These are phyloP conservation scores for Mustela nigripes DNA, from an alignment of 2,113 vertebrate genomes.

Conservation along the genomic window DNA sequence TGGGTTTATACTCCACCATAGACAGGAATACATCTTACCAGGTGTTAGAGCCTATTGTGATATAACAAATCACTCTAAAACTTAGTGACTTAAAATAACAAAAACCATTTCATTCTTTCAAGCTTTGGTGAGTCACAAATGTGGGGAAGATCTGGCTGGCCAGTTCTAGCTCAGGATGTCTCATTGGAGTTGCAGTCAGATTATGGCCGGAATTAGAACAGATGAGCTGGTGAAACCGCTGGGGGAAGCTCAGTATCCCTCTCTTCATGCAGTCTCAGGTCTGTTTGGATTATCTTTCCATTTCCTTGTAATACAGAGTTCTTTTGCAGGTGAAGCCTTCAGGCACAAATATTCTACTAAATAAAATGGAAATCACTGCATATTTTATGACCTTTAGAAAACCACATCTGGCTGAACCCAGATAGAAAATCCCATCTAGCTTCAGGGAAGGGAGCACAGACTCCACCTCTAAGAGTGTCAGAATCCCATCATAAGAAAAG, in stretches of 20 bases:
- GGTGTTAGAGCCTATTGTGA: neutral
- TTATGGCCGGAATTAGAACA: neutral
- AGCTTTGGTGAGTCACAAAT: neutral
- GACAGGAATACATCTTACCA: neutral
- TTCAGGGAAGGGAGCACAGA: neutral
- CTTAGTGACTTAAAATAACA: neutral
- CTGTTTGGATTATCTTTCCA: neutral
- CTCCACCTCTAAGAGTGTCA: neutral
- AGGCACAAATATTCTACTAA: neutral
- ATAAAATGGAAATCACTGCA: neutral
- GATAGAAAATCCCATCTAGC: neutral
- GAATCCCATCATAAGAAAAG: neutral
- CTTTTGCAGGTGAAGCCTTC: neutral
- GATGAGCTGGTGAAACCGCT: neutral
- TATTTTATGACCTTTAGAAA: neutral
- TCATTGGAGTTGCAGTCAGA: neutral
- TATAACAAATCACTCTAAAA: constrained; percentile 14
- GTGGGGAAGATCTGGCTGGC: neutral
- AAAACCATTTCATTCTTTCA: neutral
- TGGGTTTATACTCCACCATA: neutral
- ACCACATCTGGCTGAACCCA: neutral
- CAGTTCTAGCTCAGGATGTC: neutral
- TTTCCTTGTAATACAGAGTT: neutral
- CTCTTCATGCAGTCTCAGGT: neutral
- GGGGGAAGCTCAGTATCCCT: neutral